Percentiles rank a stretch among this genome's conserved stretches.
These are phyloP conservation scores for Smithornis capensis DNA, from an alignment of 2,113 vertebrate species.

Conservation along the genomic window DNA sequence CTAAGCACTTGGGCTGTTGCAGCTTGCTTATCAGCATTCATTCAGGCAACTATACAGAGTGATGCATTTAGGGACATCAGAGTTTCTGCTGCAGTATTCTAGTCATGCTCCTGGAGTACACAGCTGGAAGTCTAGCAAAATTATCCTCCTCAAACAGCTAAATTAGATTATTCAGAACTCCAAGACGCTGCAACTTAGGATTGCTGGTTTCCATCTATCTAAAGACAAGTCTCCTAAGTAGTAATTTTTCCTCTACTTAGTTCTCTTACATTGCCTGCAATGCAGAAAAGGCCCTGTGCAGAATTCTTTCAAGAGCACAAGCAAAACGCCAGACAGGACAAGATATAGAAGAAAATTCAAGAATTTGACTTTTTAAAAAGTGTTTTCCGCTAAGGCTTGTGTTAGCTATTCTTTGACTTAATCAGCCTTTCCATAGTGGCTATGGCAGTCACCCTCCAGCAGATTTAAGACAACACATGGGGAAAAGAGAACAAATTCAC, in stretches of 20 bases:
- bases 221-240: neutral
- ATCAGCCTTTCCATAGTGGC: neutral
- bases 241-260: neutral
- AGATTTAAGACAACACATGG: neutral
- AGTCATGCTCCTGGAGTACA: neutral
- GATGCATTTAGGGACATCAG: neutral
- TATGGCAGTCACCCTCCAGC: neutral
- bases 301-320: neutral
- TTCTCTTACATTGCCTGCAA: neutral
- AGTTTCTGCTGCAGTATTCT: neutral
- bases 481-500: neutral
- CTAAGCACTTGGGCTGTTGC: neutral
- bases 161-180: neutral
- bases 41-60: neutral
- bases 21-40: neutral
- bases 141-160: neutral
- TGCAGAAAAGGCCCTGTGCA: neutral
- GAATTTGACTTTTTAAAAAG: neutral
- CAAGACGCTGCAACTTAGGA: neutral
- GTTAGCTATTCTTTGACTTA: neutral
- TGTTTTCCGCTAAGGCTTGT: neutral
- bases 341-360: neutral
- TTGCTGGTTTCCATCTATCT: neutral
- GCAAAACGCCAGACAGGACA: neutral
- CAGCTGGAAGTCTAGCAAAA: neutral